phyloP scores from a whole-genome alignment of 2,797 vertebrate genomes.

The Sebastes hopkinsi region DNA sequence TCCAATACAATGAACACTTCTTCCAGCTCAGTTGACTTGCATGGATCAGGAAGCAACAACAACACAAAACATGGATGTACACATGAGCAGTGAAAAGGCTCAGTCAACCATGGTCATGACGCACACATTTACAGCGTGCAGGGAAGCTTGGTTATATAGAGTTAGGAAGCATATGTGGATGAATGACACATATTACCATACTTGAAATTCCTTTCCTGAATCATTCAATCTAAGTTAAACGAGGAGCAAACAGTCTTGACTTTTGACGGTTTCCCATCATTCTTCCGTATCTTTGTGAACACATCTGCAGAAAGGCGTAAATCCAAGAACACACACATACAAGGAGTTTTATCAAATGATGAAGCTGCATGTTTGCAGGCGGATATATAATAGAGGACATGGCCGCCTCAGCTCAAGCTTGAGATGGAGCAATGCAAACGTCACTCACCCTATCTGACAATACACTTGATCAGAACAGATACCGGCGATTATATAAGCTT shows the following conservation, averaged over 20 bases:
- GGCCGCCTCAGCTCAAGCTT: constrained; percentile 12
- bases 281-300: not conserved
- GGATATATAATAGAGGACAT: not conserved
- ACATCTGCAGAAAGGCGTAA: not conserved
- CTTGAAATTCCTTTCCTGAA: not conserved
- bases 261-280: not conserved
- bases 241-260: not conserved
- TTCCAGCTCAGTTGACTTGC: constrained; percentile 25
- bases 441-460: not conserved
- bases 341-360: not conserved
- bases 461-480: not conserved
- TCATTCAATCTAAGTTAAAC: not conserved
- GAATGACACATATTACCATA: not conserved
- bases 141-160: not conserved
- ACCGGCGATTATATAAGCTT: not conserved
- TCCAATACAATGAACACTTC: not conserved
- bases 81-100: constrained; percentile 8
- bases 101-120: constrained; percentile 12
- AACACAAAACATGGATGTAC: not conserved
- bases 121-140: constrained; percentile 4
- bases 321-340: not conserved
- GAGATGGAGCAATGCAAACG: constrained; percentile 16
- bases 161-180: constrained; percentile 2
- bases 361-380: not conserved
- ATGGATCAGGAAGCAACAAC: constrained; percentile 18